Conservation (phyloP, 2,888 invertebrate species). For the Cantharis flavilabris region DNA sequence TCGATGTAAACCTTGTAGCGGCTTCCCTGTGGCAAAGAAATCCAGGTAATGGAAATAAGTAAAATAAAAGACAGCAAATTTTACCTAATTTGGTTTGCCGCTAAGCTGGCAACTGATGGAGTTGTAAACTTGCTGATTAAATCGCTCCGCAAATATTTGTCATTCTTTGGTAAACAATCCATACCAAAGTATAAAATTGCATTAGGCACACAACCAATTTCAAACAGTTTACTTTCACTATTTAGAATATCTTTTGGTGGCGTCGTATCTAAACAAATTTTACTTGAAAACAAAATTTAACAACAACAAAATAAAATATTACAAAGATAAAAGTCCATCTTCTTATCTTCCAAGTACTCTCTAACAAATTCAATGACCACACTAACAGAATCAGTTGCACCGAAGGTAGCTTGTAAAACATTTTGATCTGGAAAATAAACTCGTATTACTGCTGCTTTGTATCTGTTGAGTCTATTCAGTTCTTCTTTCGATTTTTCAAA, state of each 20-base stretch:
- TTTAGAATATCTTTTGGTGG: conserved; percentile 78
- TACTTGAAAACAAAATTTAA: conserved; percentile 8
- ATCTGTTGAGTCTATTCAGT: conserved; percentile 65
- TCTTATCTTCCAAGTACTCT: conserved; percentile 68
- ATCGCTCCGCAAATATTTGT: conserved; percentile 63
- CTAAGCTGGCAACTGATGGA: conserved; percentile 68
- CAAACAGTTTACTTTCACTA: conserved; percentile 65
- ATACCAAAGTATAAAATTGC: conserved; percentile 76
- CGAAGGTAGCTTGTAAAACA: conserved; percentile 85
- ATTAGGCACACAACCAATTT: conserved; percentile 78
- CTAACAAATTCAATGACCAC: conserved; percentile 76
- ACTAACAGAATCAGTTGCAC: conserved; percentile 73
- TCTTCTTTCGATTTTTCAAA: conserved; percentile 62
- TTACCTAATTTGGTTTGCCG: conserved; percentile 72
- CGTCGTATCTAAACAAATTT: conserved; percentile 68
- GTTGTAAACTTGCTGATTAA: conserved; percentile 66
- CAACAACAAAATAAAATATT: conserved; percentile 54
- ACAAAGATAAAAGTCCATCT: conserved; percentile 78
- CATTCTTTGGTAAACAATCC: conserved; percentile 50
- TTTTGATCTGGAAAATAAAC: conserved; percentile 85
- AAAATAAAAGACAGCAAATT: not conserved
- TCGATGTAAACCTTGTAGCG: conserved; percentile 18
- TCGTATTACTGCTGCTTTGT: conserved; percentile 78
- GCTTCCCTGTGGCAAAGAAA: conserved; percentile 21
- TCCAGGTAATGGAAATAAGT: not conserved